Percentiles rank a stretch among this genome's conserved stretches.
phyloP scores from a whole-genome alignment of 2,113 vertebrate genomes.

The Gnathonemus echidnorhynchus region DNA sequence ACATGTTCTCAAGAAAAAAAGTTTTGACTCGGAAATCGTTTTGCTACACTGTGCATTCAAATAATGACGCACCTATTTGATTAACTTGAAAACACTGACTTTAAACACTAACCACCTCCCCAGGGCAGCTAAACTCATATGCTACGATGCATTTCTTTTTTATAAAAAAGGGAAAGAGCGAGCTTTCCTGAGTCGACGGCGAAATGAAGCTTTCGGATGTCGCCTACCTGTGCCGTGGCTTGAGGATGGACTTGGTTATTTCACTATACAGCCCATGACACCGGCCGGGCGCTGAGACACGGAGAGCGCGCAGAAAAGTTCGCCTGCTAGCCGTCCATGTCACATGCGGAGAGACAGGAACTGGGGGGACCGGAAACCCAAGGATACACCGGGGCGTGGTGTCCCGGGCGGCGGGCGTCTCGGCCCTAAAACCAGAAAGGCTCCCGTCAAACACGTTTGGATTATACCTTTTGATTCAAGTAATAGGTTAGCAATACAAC shows the following conservation, averaged over 20 bases:
- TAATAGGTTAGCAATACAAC: not conserved
- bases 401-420: not conserved
- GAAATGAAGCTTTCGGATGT: not conserved
- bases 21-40: not conserved
- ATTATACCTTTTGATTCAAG: not conserved
- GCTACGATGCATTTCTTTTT: not conserved
- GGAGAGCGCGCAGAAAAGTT: constrained; percentile 36
- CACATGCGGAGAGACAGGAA: constrained; percentile 31
- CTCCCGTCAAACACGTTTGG: too few species aligned
- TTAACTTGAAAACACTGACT: not conserved
- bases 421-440: not conserved
- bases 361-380: constrained; percentile 5
- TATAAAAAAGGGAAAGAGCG: not conserved
- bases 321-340: constrained; percentile 31
- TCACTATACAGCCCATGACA: constrained; percentile 31
- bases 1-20: not conserved
- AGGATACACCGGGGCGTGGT: not conserved
- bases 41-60: not conserved
- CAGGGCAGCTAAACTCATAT: constrained; percentile 12
- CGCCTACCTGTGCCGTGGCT: constrained; percentile 36
- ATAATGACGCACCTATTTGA: not conserved
- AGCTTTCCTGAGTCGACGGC: not conserved
- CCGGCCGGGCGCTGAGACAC: not conserved
- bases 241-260: constrained; percentile 18
- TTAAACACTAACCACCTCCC: not conserved